Base-by-base conservation (phyloP, 2,113 vertebrate species). In the Genyomyrus donnyi region DNA sequence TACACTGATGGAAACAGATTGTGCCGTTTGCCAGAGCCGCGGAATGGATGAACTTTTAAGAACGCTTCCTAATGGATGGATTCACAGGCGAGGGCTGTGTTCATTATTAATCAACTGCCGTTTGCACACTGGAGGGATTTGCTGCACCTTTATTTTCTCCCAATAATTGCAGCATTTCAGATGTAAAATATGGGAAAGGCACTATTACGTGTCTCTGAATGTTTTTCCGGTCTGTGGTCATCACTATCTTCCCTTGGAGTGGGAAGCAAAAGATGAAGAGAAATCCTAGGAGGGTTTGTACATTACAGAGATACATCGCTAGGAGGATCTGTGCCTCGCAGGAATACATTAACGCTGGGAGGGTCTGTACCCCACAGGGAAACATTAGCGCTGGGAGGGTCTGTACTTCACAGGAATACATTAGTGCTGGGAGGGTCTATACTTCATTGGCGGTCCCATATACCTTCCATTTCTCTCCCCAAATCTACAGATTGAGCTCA, bases 211-310 rank as follows among this genome's bases (percentile, higher is more conserved):
- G 42, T 52, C 74, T 83, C 48, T 52, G 85, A 86, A n/a, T 52
- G 27, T 56, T 87, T 39, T 80, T 39, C 27, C 1, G 3, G 88
- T 80, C 49, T 84, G 31, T 21, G 49, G 70, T 84, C 70, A 89
- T 35, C 48, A 13, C 74, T 53, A 31, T 58, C 31, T 80, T 31
- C 70, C 39, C 45, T 9, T 17, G 27, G 89, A 66, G 88, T 27
- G 66, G 84, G 45, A 46, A 89, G 85, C 56, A 88, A 56, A 91
- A 89, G 90, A 90, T 90, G 88, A 93, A 53, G 87, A 21, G 74
- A n/a, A 35, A 39, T 89, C 62, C 56, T 46, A 70, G 90, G 88
- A 90, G 48, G 15, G 74, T 86, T 62, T 74, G 89, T 88, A 89
- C 66, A 70, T 49, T 88, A 86, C 91, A 92, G 8, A 1, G n/a